Evolutionary conservation across 2,113 vertebrate genomes (phyloP), one percentile per base, ranked within the genome.

Genomic region (Eidolon helvum): DNA sequence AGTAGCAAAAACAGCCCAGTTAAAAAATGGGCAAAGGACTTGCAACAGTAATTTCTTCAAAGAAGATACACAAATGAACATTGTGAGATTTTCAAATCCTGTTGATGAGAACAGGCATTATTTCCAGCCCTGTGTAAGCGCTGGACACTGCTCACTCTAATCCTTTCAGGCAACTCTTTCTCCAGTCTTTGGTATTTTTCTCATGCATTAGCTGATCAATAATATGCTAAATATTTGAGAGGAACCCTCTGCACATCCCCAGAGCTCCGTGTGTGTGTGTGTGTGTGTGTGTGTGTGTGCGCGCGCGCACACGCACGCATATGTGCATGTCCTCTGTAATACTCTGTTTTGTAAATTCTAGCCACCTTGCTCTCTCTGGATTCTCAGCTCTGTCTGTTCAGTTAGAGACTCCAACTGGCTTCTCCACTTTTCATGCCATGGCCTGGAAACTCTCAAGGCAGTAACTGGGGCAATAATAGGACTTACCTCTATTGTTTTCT

Each of bases 271-370:
- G 8, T 18, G 15, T 33, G 0, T 3, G 1, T 12, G 18, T 14
- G 0, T 1, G 1, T 15, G 15, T 2, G 0, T 78, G 16, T 92
- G 0, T 1, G 1, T 16, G 15, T 1, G 0, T 78, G 21, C n/a
- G n/a, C n/a, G n/a, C n/a, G n/a, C n/a, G n/a, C n/a, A n/a, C n/a
- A n/a, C n/a, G n/a, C n/a, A n/a, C n/a, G n/a, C n/a, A n/a, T n/a
- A n/a, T n/a, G n/a, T n/a, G n/a, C n/a, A n/a, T 92, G 24, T 74
- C 33, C 63, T 95, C 48, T 84, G 7, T 14, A 16, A 21, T 48
- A 1, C 26, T 79, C 71, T 28, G 10, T 66, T 18, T 43, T 63
- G 4, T 74, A 59, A 55, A 40, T 33, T 68, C 38, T 43, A 55
- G 35, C 19, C 35, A 63, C 28, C n/a, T 59, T 50, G 24, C n/a